Base-by-base conservation (phyloP, 2,113 vertebrate genomes). In the Scomber japonicus region DNA sequence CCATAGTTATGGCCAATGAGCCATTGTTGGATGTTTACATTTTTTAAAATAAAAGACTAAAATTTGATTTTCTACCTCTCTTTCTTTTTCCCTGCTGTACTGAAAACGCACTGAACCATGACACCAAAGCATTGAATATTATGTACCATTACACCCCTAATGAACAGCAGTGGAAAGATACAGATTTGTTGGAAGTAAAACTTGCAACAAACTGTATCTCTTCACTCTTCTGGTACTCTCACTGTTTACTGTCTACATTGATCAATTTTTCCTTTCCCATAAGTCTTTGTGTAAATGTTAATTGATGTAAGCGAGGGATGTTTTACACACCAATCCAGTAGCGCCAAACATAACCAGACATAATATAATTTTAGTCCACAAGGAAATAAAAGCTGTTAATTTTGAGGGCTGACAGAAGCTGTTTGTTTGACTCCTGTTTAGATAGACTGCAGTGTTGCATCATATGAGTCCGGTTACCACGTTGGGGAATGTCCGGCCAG, bases 401-500 rank as follows among this genome's bases (percentile, higher is more conserved):
- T 60, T 5, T 60, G 44, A 40, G 31, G 50, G 46, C 50, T 19
- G 11, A 5, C 2, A 17, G 1, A 21, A 31, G 31, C 11, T 10
- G 44, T 48, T 40, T 61, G 71, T 67, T 53, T 49, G 56, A 67
- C 63, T 80, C 57, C 19, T 57, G 51, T 60, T 44, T 53, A 11
- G 44, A 56, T 11, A 53, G 49, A 65, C 31, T 17, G 19, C 49
- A 45, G 44, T 2, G 15, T 11, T n/a, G 64, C 71, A 64, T 27
- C 45, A 56, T 46, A 49, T 5, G n/a, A 64, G 63, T 48, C 40
- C 59, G 75, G 64, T 69, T 69, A 59, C 60, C 55, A 12, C 66
- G 70, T 74, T 63, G 35, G 57, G 75, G 73, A 77, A 67, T 16
- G 24, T 80, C 61, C 14, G 19, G 59, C 62, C 76, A 70, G 62